Conservation (phyloP, 2,113 vertebrate genomes). For the Gallinago paraguaiae region DNA sequence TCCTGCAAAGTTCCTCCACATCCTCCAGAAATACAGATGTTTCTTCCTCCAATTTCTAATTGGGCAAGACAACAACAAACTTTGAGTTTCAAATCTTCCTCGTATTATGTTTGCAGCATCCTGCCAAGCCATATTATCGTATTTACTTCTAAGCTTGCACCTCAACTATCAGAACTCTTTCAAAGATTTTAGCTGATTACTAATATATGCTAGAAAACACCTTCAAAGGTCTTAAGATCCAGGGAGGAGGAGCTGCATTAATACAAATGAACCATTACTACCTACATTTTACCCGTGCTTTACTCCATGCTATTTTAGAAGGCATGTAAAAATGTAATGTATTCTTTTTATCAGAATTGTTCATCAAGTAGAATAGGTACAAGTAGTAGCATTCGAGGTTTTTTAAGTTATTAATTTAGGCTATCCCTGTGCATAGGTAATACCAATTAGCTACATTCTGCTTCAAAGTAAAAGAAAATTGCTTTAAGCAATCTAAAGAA, state of each 20-base stretch:
- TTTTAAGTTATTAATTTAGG: background rate
- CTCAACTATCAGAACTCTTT: background rate
- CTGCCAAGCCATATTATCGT: background rate
- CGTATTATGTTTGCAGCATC: background rate
- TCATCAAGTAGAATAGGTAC: background rate
- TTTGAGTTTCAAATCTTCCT: background rate
- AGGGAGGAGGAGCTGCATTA: background rate
- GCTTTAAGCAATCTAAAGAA: background rate
- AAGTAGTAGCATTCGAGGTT: background rate
- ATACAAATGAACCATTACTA: background rate
- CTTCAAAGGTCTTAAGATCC: background rate
- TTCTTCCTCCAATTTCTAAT: background rate
- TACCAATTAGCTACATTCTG: background rate
- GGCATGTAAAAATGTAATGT: background rate
- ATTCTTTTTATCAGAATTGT: background rate
- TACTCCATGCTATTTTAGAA: background rate
- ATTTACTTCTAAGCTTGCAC: background rate
- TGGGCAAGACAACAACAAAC: background rate
- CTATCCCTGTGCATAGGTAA: background rate
- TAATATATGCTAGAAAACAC: background rate
- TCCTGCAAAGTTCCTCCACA: background rate
- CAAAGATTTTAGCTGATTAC: background rate
- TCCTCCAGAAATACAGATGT: background rate
- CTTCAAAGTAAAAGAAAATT: background rate
- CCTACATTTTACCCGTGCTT: background rate